Percentiles rank a stretch among this genome's conserved stretches.
Conservation (phyloP, 2,797 vertebrate genomes). For the Hydrophis major region DNA sequence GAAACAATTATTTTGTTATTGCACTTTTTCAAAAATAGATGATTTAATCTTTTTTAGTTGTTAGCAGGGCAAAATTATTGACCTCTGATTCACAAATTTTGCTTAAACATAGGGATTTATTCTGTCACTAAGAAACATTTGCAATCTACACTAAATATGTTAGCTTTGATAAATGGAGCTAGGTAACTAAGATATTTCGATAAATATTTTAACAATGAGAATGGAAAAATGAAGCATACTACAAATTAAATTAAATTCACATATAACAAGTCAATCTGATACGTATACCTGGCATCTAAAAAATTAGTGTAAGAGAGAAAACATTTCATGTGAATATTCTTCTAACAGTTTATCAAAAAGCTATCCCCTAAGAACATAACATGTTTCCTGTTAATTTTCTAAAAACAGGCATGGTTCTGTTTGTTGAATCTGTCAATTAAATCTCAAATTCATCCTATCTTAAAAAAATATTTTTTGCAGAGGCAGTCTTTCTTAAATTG, state of each 20-base stretch:
- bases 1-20: neutral
- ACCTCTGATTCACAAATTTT: neutral
- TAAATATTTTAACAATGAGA: neutral
- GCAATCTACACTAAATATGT: neutral
- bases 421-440: neutral
- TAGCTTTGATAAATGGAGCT: neutral
- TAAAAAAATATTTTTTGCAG: neutral
- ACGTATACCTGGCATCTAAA: neutral
- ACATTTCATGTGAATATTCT: neutral
- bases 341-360: neutral
- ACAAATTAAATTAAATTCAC: too few species aligned
- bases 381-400: neutral
- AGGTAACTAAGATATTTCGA: neutral
- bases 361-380: neutral
- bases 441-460: neutral
- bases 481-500: neutral
- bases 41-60: neutral
- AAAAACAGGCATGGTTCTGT: neutral
- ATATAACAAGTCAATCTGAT: neutral
- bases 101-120: neutral
- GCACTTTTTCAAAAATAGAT: neutral
- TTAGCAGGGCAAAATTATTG: neutral
- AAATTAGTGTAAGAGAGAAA: neutral
- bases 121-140: neutral
- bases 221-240: neutral